Percentiles rank a stretch among this genome's conserved stretches.
These are phyloP conservation scores for Mystacides longicornis DNA, from an alignment of 2,888 invertebrate genomes.

Conservation along the genomic window DNA sequence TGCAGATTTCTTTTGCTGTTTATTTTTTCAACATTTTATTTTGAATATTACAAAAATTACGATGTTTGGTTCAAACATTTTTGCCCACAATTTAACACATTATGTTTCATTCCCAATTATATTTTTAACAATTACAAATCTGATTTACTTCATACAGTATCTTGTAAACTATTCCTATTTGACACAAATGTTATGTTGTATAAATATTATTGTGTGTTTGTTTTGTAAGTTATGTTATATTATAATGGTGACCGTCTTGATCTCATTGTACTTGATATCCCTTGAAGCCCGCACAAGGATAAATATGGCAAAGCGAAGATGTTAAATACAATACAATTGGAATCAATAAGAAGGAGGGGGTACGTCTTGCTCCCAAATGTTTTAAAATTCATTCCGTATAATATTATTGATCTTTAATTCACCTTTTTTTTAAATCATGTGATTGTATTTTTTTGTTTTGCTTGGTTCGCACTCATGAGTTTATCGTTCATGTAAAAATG, in stretches of 20 bases:
- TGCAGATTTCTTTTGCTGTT: slow-evolving; percentile 13
- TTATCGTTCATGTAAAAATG: too few species aligned
- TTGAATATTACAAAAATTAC: neutral
- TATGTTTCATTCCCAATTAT: too few species aligned
- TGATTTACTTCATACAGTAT: too few species aligned
- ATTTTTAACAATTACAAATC: too few species aligned
- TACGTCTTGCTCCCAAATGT: slow-evolving; percentile 45
- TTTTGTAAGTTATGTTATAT: neutral
- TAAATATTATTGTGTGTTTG: neutral
- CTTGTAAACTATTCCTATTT: too few species aligned
- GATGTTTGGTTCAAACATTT: too few species aligned
- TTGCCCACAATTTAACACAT: too few species aligned
- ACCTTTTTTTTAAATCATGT: slow-evolving; percentile 14
- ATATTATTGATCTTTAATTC: slow-evolving; percentile 16
- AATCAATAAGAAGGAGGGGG: slow-evolving; percentile 68
- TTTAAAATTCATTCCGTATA: slow-evolving; percentile 19
- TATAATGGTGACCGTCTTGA: neutral
- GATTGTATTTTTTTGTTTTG: slow-evolving; percentile 19
- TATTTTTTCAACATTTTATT: slow-evolving; percentile 6
- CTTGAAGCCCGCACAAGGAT: slow-evolving; percentile 76
- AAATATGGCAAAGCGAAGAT: slow-evolving; percentile 76
- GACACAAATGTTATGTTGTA: too few species aligned
- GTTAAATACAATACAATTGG: slow-evolving; percentile 69
- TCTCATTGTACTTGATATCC: slow-evolving; percentile 12
- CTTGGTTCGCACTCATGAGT: slow-evolving; percentile 12